Percentiles rank a stretch among this genome's conserved stretches.
Conservation (phyloP, 2,888 invertebrate species). For the Xanthorhoe designata region DNA sequence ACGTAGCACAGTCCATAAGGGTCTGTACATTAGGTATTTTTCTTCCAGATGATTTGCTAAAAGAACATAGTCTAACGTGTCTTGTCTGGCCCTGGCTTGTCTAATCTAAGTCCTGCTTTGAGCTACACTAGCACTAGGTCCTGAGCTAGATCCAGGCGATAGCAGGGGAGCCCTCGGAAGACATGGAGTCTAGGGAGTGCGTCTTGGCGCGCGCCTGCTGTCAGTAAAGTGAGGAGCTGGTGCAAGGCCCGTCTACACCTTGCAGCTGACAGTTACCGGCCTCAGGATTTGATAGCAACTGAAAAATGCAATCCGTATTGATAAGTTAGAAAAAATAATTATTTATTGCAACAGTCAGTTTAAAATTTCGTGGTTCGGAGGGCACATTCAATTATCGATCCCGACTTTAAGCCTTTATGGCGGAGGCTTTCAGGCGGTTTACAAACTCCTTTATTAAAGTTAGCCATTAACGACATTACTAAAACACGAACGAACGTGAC, state of each 20-base stretch:
- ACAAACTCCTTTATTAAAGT: no score
- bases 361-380: not conserved
- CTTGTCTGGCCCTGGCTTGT: conserved; percentile 1
- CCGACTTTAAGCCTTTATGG: no score
- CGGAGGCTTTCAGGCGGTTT: no score
- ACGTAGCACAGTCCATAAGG: conserved; percentile 1
- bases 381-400: no score
- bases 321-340: not conserved
- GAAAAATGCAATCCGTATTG: conserved; percentile 42
- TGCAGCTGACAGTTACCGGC: conserved; percentile 61
- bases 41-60: not conserved
- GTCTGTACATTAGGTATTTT: not conserved
- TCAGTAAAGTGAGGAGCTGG: conserved; percentile 82
- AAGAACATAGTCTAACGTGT: not conserved
- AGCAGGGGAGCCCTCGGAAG: conserved; percentile 74
- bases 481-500: no score
- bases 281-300: conserved; percentile 71
- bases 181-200: conserved; percentile 74
- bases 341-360: not conserved
- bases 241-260: conserved; percentile 80
- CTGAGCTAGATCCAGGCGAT: conserved; percentile 79
- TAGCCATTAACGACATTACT: no score
- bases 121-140: conserved; percentile 23
- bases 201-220: conserved; percentile 66
- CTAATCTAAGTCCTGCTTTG: not conserved